Percentiles rank a stretch among this genome's conserved stretches.
phyloP scores from a whole-genome alignment of 1,140 invertebrate species.

The Macrobrachium rosenbergii region DNA sequence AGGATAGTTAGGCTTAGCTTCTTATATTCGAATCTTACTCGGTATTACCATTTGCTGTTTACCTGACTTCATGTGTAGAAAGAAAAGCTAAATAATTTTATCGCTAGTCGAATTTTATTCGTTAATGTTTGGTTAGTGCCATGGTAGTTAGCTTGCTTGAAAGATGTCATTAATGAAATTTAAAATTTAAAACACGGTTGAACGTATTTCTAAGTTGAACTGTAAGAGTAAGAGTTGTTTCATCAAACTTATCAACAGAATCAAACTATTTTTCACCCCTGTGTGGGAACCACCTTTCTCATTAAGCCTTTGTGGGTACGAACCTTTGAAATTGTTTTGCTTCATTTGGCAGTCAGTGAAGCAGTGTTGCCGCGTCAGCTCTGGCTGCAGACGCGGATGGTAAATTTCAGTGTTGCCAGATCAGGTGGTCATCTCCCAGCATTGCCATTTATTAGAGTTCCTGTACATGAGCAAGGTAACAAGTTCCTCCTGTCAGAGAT shows the following conservation, averaged over 20 bases:
- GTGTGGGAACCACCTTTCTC: no score
- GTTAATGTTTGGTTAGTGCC: conserved; percentile 50
- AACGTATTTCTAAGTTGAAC: background rate
- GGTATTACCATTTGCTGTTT: conserved; percentile 56
- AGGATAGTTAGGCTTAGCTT: conserved; percentile 58
- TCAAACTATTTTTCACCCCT: no score
- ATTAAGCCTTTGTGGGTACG: no score
- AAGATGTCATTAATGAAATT: conserved; percentile 20
- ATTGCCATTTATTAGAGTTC: conserved; percentile 54
- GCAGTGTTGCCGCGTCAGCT: conserved; percentile 18
- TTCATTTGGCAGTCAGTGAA: background rate
- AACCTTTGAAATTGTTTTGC: no score
- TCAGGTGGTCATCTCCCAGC: conserved; percentile 58
- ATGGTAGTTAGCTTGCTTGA: conserved; percentile 51
- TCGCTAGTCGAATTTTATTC: conserved; percentile 33
- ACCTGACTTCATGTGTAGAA: conserved; percentile 50
- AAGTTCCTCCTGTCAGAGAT: conserved; percentile 50
- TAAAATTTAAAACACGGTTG: background rate
- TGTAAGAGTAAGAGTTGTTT: no score
- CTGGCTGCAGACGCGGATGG: conserved; percentile 14
- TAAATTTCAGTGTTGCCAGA: conserved; percentile 35
- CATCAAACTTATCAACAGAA: no score
- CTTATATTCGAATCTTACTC: conserved; percentile 57
- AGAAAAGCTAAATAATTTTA: conserved; percentile 27
- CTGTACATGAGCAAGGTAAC: conserved; percentile 53